Evolutionary conservation across 2,797 vertebrate genomes (phyloP).

Genomic region (Sebastes vulpes): DNA sequence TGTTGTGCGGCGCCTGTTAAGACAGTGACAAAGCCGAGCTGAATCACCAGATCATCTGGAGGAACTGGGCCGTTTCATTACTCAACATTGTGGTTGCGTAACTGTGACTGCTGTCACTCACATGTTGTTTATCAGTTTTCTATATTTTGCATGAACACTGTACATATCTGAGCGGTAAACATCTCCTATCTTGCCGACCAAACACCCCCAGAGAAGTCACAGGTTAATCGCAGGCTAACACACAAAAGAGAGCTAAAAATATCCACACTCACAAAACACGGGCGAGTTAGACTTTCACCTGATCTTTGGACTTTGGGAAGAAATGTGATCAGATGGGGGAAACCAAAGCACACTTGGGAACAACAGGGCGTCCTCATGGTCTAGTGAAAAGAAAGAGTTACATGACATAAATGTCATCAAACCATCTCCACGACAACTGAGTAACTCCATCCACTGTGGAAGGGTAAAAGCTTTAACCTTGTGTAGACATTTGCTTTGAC

Average conservation of each 20-base stretch:
- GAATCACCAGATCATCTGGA: constrained; percentile 68
- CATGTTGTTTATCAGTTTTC: neutral
- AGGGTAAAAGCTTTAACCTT: neutral
- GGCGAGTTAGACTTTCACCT: neutral
- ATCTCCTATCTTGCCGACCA: constrained; percentile 4
- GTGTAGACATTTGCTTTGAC: neutral
- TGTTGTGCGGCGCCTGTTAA: constrained; percentile 39
- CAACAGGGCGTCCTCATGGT: neutral
- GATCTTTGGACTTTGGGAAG: neutral
- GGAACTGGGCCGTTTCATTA: constrained; percentile 32
- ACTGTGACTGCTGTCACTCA: constrained; percentile 47
- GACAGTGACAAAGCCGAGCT: constrained; percentile 53
- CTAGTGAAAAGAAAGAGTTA: neutral
- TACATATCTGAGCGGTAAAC: constrained; percentile 7
- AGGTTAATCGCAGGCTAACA: neutral
- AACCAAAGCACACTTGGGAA: too few species aligned
- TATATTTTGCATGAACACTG: constrained; percentile 15
- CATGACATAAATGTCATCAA: neutral
- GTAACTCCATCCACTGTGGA: neutral
- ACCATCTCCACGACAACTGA: neutral
- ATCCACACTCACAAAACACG: neutral
- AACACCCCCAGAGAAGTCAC: neutral
- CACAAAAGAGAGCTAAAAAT: neutral
- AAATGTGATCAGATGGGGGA: neutral
- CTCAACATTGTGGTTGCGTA: constrained; percentile 33